These are phyloP conservation scores for Ephialtes manifestator DNA, from an alignment of 2,888 invertebrate species.

Conservation along the genomic window DNA sequence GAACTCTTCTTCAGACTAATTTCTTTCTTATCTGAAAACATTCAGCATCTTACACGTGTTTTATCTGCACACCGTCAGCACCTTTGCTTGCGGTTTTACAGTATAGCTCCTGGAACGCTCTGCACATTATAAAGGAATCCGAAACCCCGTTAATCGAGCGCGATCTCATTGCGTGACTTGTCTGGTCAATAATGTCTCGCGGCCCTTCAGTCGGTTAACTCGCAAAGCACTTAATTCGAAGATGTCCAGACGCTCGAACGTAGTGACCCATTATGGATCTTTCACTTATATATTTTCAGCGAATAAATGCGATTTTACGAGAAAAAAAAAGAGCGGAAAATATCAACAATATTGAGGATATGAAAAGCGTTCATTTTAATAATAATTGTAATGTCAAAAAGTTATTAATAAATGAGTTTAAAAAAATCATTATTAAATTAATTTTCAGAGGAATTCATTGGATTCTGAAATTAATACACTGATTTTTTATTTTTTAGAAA, in stretches of 20 bases:
- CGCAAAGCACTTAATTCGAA: conserved; percentile 1
- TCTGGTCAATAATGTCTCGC: conserved; percentile 1
- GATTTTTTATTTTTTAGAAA: too few relatives aligned
- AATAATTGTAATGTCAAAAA: too few relatives aligned
- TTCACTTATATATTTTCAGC: too few relatives aligned
- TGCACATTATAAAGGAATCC: conserved; percentile 10
- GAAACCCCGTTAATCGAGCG: conserved; percentile 34
- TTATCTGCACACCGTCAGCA: conserved; percentile 15
- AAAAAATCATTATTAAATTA: too few relatives aligned
- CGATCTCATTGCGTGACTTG: conserved; percentile 23
- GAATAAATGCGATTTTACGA: too few relatives aligned
- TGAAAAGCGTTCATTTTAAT: too few relatives aligned
- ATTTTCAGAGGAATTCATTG: too few relatives aligned
- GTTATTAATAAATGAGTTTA: too few relatives aligned
- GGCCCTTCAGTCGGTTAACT: background rate
- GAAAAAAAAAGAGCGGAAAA: too few relatives aligned
- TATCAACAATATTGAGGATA: too few relatives aligned
- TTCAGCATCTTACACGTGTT: background rate
- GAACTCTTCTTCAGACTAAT: background rate
- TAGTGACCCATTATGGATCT: background rate
- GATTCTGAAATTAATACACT: too few relatives aligned
- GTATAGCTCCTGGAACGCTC: background rate
- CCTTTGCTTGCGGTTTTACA: background rate
- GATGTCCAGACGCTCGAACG: background rate
- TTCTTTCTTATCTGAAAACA: conserved; percentile 8